phyloP scores from a whole-genome alignment of 37 sponge, comb jelly and placozoan genomes.

The Dysidea cf. avara region DNA sequence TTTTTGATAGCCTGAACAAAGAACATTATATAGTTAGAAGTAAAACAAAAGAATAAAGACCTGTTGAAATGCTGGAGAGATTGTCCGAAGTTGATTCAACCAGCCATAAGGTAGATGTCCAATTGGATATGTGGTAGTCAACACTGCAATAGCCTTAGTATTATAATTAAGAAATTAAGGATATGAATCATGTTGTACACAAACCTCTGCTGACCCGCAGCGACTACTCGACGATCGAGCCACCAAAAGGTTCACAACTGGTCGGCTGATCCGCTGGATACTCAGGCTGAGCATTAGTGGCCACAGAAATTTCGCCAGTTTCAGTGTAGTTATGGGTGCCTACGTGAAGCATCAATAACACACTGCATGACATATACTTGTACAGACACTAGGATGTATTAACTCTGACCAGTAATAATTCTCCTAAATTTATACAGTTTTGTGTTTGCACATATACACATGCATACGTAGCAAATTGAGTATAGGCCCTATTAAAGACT shows the following conservation, averaged over 20 bases:
- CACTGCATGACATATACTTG: constrained; percentile 1
- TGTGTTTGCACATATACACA: no score
- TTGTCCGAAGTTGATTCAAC: constrained; percentile 52
- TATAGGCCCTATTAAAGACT: no score
- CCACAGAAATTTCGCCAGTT: constrained; percentile 23
- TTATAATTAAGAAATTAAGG: neutral
- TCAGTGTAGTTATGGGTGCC: constrained; percentile 23
- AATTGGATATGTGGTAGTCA: constrained; percentile 56
- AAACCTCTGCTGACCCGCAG: constrained; percentile 25
- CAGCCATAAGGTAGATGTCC: constrained; percentile 63
- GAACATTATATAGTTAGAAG: no score
- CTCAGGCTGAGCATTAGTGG: constrained; percentile 48
- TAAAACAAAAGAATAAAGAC: no score
- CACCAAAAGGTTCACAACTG: constrained; percentile 55
- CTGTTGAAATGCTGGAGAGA: constrained; percentile 55
- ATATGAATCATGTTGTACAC: neutral
- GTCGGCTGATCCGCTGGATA: constrained; percentile 54
- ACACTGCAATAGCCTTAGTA: constrained; percentile 49
- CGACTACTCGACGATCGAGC: constrained; percentile 20
- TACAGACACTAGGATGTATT: no score
- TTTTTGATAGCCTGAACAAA: neutral
- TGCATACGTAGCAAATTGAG: no score
- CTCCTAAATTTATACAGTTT: no score
- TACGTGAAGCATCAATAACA: neutral
- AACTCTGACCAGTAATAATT: no score